Evolutionary conservation across 2,113 vertebrate genomes (phyloP).

Genomic region (Neodon shergylaensis): DNA sequence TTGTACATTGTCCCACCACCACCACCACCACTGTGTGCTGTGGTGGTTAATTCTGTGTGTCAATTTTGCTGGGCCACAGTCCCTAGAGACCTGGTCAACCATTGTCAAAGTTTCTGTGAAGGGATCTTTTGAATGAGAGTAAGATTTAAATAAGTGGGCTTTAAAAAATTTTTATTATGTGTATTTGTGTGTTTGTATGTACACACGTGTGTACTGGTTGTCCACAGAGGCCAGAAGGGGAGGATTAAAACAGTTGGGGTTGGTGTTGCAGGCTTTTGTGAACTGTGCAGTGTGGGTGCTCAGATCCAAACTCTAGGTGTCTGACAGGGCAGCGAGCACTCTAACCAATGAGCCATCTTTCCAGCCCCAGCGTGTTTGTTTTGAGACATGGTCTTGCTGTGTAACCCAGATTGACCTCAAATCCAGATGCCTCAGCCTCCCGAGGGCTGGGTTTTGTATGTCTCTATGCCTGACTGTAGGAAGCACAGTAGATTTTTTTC

Average conservation of each 20-base stretch:
- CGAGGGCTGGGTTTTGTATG: neutral
- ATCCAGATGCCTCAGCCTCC: neutral
- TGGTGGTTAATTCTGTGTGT: neutral
- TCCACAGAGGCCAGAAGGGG: neutral
- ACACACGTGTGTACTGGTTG: neutral
- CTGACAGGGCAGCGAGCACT: too few species aligned
- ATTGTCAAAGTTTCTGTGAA: neutral
- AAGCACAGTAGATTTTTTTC: neutral
- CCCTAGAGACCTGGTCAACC: neutral
- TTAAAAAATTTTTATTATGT: accelerated
- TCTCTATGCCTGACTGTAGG: neutral
- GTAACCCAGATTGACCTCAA: neutral
- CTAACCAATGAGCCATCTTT: too few species aligned
- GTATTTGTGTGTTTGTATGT: neutral
- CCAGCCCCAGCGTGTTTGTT: neutral
- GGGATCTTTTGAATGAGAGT: neutral
- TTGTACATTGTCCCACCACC: neutral
- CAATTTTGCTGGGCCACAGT: neutral
- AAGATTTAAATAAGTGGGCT: neutral
- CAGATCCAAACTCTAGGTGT: neutral
- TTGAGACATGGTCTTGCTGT: neutral
- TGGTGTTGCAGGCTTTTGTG: neutral
- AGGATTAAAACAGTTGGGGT: neutral
- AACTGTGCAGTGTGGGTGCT: neutral
- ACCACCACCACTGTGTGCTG: accelerated